Evolutionary conservation across 2,888 invertebrate genomes (phyloP), one percentile per base, ranked within the genome.

Genomic region (Polymixis lichenea): DNA sequence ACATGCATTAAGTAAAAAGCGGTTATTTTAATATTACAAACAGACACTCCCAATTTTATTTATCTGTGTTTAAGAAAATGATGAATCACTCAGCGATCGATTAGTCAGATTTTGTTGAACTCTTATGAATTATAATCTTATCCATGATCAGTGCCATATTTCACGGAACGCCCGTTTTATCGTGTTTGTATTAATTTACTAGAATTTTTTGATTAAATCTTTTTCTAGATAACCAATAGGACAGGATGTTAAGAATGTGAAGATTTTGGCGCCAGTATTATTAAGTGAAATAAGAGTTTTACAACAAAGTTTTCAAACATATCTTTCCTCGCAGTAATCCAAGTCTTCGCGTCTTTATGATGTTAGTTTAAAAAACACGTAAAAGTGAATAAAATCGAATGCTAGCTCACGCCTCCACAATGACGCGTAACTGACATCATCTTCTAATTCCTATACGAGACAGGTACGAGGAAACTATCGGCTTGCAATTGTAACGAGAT

Each of bases 351-450:
- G 28, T 69, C 17, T 56, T 22, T 58, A 25, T 49, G 53, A 38
- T 13, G 22, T 0, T 25, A 25, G 28, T 62, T 56, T 62, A 0
- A 71, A 38, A 75, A 72, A 19, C 22, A 19, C 53, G 17, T 64
- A 60, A 76, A 67, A 73, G 51, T 73, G n/a, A 70, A 56, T 69
- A 77, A 74, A 82, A 62, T 62, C 49, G 66, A 76, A 60, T 43
- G 32, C 49, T 62, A 46, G 53, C 75, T 66, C 66, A 79, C 80
- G 69, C 78, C 78, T 70, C 66, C 65, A 76, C 77, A 77, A 82
- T 82, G 80, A 76, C 69, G 78, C 58, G 65, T 72, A 25, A 51
- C 69, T 80, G 75, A 83, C 78, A 85, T 85, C 82, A 87, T 84
- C 82, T 73, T 78, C 76, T 78, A 71, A 81, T 75, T 81, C 80